Base-by-base conservation (phyloP, 2,113 vertebrate genomes). In the Andinoacara biseriatus region DNA sequence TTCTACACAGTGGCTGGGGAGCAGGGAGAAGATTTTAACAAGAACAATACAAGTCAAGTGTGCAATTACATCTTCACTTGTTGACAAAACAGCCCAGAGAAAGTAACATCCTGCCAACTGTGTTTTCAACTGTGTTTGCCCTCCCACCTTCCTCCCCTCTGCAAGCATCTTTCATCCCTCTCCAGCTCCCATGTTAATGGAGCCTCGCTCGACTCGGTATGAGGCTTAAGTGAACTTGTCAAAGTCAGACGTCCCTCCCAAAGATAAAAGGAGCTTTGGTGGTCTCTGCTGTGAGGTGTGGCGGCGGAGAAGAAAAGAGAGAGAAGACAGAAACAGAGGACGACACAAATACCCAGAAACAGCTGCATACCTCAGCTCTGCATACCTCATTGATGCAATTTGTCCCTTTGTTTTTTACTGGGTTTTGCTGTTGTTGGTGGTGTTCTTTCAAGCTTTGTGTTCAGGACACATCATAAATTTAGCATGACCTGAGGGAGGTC, bases 41-140 rank as follows among this genome's bases (percentile, higher is more conserved):
- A 31, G 72, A 86, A 72, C 80, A 88, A 84, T 22, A 10, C 69
- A 46, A 87, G 84, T 78, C 83, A 78, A 91, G 91, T 86, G 63
- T 90, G 88, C 85, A 60, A 80, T 88, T 78, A 82, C 78, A 83
- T 89, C 90, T 83, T 78, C 78, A 83, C 74, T 79, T 90, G 88
- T 92, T 92, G 88, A 91, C 90, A 83, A 80, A 94, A 91, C 90
- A 90, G 61, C 77, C 80, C 77, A 80, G 82, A 58, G 88, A 91
- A 92, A 90, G 88, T 91, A 76, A 86, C 87, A 87, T 90, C 86
- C 89, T 90, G 88, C 82, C 76, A 84, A 80, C 31, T 81, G 87
- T 76, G 89, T 82, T 75, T 74, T 74, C 87, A 79, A 3, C 77
- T 67, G 5, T 69, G 81, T 59, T 84, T 46, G 2, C 67, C 43